Conservation (phyloP, 2,797 vertebrate species). For the Pelodytes ibericus region DNA sequence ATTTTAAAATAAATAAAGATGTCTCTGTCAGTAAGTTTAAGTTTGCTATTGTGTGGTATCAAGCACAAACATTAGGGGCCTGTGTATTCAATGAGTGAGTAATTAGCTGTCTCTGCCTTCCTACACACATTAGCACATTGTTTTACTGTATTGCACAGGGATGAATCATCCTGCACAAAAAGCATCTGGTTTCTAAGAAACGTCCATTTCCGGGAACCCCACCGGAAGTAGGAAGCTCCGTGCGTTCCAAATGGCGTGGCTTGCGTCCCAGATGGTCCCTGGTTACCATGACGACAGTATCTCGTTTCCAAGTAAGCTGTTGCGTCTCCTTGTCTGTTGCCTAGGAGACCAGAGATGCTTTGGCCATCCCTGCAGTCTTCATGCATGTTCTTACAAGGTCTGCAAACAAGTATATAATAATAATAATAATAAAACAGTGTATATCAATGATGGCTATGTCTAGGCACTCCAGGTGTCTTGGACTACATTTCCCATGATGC, state of each 20-base stretch:
- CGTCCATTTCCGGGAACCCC: background rate
- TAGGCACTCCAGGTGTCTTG: no score
- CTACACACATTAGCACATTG: no score
- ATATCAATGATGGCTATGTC: no score
- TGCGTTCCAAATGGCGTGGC: slow-evolving; percentile 17
- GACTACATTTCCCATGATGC: no score
- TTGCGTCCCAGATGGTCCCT: background rate
- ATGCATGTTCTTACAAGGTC: background rate
- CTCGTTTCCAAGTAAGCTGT: background rate
- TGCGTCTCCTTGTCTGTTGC: background rate
- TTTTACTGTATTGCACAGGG: no score
- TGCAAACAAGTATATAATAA: background rate
- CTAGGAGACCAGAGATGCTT: background rate
- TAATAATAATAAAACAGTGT: background rate
- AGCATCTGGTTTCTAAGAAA: slow-evolving; percentile 12
- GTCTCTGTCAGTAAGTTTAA: no score
- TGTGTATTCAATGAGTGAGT: no score
- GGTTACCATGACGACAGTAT: slow-evolving; percentile 7
- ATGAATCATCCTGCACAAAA: background rate
- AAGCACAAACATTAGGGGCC: no score
- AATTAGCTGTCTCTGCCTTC: no score
- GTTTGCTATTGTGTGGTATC: no score
- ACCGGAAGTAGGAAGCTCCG: slow-evolving; percentile 7
- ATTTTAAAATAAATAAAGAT: no score
- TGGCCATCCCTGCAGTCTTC: background rate